Evolutionary conservation across 1,140 invertebrate species (phyloP).

Genomic region (Macrobrachium nipponense): DNA sequence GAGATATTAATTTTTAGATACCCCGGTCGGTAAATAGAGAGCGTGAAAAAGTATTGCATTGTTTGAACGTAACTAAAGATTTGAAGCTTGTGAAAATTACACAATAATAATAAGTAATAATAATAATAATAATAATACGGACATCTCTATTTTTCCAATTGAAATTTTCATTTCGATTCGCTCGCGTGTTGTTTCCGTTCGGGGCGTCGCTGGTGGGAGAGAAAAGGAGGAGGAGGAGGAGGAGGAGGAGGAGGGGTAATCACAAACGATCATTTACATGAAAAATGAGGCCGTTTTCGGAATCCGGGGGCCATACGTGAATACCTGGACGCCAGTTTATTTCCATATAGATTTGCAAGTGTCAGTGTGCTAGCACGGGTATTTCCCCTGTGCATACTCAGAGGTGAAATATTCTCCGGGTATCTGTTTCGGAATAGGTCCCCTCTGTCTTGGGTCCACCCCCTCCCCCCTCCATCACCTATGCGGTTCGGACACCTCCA

Average conservation of each 20-base stretch:
- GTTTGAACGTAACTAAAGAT: too few species aligned
- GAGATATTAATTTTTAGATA: too few species aligned
- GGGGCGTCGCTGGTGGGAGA: background rate
- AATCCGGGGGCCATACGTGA: conserved; percentile 54
- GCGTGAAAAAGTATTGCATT: too few species aligned
- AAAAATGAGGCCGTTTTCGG: conserved; percentile 49
- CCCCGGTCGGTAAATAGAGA: too few species aligned
- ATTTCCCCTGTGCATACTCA: conserved; percentile 54
- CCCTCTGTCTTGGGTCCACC: conserved; percentile 8
- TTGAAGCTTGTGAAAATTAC: too few species aligned
- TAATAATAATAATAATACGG: too few species aligned
- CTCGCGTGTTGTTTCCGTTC: conserved; percentile 28
- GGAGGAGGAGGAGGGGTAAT: too few species aligned
- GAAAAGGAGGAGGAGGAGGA: conserved; percentile 51
- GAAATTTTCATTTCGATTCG: background rate
- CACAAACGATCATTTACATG: conserved; percentile 56
- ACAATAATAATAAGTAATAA: too few species aligned
- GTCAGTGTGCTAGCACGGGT: conserved; percentile 55
- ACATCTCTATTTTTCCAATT: too few species aligned
- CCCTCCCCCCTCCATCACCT: background rate
- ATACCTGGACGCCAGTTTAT: conserved; percentile 56
- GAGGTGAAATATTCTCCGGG: conserved; percentile 40
- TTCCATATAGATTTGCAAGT: conserved; percentile 61
- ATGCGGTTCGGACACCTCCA: background rate
- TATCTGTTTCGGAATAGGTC: conserved; percentile 6